A percentile compares a stretch with the other conserved stretches of the same genome.
These are phyloP conservation scores for Eueremaeus valkanovi DNA, from an alignment of 2,888 invertebrate genomes.

Conservation along the genomic window DNA sequence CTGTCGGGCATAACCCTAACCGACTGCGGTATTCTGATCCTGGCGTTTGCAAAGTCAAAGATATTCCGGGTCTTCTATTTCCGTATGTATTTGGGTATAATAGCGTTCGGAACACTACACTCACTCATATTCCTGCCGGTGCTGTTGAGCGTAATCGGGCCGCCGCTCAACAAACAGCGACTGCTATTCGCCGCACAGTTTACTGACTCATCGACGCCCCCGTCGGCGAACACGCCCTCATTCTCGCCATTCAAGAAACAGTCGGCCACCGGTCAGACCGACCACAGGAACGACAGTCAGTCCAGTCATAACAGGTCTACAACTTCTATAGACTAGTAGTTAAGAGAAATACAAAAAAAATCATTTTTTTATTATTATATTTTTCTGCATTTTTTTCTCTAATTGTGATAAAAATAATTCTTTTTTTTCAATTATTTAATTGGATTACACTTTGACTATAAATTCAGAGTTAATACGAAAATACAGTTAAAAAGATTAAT, in stretches of 20 bases:
- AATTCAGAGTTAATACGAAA: neutral
- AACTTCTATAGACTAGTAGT: conserved; percentile 10
- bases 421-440: neutral
- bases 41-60: conserved; percentile 95
- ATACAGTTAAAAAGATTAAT: too few species aligned
- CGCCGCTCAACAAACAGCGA: conserved; percentile 39
- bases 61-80: conserved; percentile 92
- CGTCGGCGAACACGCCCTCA: neutral
- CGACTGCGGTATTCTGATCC: conserved; percentile 92
- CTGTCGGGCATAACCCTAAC: conserved; percentile 96
- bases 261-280: neutral
- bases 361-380: neutral
- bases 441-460: neutral
- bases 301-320: conserved; percentile 24
- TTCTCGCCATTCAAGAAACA: conserved; percentile 29
- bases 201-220: neutral
- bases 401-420: neutral
- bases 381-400: neutral
- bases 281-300: neutral
- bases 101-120: conserved; percentile 91
- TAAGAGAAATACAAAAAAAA: neutral
- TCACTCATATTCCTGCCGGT: conserved; percentile 97
- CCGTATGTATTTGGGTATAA: conserved; percentile 96
- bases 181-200: conserved; percentile 25
- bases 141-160: conserved; percentile 88